Base-by-base conservation (phyloP, 2,797 vertebrate species). In the Alectoris magna region DNA sequence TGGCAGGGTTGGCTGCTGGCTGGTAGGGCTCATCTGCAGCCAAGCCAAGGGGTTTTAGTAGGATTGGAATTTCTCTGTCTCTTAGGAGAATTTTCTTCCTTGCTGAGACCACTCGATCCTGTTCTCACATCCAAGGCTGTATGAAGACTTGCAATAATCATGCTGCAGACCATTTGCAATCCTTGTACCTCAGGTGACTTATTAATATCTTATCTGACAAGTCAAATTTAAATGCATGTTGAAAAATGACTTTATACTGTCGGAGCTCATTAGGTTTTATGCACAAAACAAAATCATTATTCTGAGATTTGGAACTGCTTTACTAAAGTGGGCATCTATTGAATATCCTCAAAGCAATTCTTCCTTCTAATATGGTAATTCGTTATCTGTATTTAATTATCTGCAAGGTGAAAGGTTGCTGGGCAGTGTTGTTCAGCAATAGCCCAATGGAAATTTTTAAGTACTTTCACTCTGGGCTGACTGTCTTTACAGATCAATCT, bases 401-500 rank as follows among this genome's bases (percentile, higher is more conserved):
- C 94, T 95, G 94, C 58, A 93, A 97, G 97, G 97, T 98, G 97
- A 97, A 97, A 97, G 96, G 97, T 97, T 97, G 94, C 95, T 87
- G 96, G 96, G 95, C 91, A 95, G 93, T 90, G 93, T 91, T 94
- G 94, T 94, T 95, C 87, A 94, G 94, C 95, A 91, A 79, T 84
- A 91, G 95, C 93, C 96, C 95, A 39, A 81, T 97, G 97, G 96
- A 98, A 97, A 97, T 94, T 94, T 97, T 96, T 95, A 97, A 97
- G 97, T 97, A 97, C 96, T 97, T 97, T 96, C 93, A 91, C 91
- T 97, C 84, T 76, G 64, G 93, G 81, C 63, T 74, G 78, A 91
- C 97, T 97, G 97, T 98, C 97, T 96, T 96, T 95, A 90, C 95
- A 95, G 96, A 98, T 98, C 97, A 98, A 98, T 98, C 97, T 97